Evolutionary conservation across 2,797 vertebrate genomes (phyloP).

Genomic region (Acanthurus leucopareius): DNA sequence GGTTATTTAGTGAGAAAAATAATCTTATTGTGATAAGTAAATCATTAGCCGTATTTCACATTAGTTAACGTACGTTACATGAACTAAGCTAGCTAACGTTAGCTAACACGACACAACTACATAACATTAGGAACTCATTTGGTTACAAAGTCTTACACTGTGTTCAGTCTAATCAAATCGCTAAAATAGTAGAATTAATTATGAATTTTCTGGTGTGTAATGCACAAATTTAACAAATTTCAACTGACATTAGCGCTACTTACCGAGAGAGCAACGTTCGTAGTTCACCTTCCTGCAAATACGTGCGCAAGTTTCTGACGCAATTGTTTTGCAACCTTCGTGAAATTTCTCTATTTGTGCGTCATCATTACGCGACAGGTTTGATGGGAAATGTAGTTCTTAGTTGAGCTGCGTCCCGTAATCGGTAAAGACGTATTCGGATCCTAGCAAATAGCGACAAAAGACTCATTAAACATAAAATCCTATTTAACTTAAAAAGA

Average conservation of each 20-base stretch:
- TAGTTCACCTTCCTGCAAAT: conserved; percentile 65
- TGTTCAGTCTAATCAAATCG: accelerated
- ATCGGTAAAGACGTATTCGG: neutral
- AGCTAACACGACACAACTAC: conserved; percentile 2
- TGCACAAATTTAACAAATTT: accelerated
- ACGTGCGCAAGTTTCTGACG: conserved; percentile 74
- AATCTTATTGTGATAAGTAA: no score
- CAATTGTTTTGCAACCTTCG: conserved; percentile 72
- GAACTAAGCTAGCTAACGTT: conserved; percentile 20
- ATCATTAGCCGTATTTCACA: no score
- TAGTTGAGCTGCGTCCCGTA: neutral
- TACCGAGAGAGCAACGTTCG: conserved; percentile 38
- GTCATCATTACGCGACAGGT: conserved; percentile 66
- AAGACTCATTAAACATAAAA: no score
- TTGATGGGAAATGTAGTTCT: conserved; percentile 60
- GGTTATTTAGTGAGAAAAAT: no score
- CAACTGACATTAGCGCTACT: neutral
- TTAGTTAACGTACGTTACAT: neutral
- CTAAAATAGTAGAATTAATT: accelerated
- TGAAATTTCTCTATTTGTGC: conserved; percentile 55
- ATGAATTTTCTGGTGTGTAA: accelerated
- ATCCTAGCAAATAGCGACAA: neutral
- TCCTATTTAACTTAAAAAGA: no score
- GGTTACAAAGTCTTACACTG: accelerated
- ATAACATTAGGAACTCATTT: neutral